Conservation (phyloP, 2,888 invertebrate genomes). For the Helicoverpa assulta region DNA sequence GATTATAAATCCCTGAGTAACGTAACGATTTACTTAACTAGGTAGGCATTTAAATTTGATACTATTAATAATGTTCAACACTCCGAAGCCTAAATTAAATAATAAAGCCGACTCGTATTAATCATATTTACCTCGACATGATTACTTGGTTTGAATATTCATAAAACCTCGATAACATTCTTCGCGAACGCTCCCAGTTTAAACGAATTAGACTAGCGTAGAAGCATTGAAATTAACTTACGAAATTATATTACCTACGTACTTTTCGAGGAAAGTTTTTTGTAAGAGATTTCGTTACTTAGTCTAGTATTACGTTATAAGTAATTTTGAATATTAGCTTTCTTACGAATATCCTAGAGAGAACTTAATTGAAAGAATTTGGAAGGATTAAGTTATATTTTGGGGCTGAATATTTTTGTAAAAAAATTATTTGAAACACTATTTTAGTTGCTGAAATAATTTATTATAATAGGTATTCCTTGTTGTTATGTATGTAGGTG, state of each 20-base stretch:
- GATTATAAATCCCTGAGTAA: neutral
- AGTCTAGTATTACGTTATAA: conserved; percentile 7
- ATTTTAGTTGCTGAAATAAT: no score
- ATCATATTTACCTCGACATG: conserved; percentile 73
- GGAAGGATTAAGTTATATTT: neutral
- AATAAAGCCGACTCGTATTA: conserved; percentile 71
- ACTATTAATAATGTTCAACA: conserved; percentile 6
- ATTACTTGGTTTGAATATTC: conserved; percentile 77
- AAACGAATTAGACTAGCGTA: conserved; percentile 66
- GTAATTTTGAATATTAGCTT: neutral
- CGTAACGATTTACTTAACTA: neutral
- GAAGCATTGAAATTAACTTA: conserved; percentile 56
- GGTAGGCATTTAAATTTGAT: conserved; percentile 1
- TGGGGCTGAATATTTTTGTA: neutral
- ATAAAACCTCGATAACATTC: conserved; percentile 74
- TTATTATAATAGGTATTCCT: no score
- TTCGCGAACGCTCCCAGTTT: conserved; percentile 68
- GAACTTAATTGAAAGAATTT: no score
- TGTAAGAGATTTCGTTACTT: conserved; percentile 27
- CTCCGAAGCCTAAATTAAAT: conserved; percentile 26
- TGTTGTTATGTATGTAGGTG: no score
- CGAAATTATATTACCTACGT: conserved; percentile 45
- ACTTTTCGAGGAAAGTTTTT: conserved; percentile 38
- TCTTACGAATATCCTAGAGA: neutral
- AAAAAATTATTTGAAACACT: no score